phyloP scores from a whole-genome alignment of 2,113 vertebrate genomes.

The Paracanthobrama guichenoti region DNA sequence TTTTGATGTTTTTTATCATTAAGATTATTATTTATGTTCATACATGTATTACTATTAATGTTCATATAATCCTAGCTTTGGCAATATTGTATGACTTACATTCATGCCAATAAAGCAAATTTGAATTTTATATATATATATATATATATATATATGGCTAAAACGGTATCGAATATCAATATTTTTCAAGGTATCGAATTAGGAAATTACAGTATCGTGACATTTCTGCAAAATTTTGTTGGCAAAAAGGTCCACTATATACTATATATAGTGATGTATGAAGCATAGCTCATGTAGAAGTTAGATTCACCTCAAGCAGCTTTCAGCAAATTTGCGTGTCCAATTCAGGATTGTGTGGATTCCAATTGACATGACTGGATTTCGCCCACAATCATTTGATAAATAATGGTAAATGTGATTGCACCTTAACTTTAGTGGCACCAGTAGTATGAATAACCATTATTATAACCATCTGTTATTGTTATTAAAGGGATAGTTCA shows the following conservation, averaged over 20 bases:
- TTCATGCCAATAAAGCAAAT: no score
- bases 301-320: not conserved
- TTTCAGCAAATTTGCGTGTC: not conserved
- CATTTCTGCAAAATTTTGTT: not conserved
- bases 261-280: not conserved
- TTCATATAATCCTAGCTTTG: no score
- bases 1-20: no score
- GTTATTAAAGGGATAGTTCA: not conserved
- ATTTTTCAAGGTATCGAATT: no score
- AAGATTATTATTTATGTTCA: no score
- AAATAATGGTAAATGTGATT: not conserved
- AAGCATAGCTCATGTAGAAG: not conserved
- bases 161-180: no score
- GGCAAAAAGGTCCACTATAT: not conserved
- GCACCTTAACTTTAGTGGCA: not conserved
- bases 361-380: not conserved
- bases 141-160: no score
- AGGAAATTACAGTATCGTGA: no score
- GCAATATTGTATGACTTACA: no score
- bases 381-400: not conserved
- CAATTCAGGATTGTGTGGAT: not conserved
- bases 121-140: no score
- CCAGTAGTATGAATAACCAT: not conserved
- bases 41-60: no score
- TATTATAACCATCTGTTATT: not conserved